phyloP scores from a whole-genome alignment of 2,797 vertebrate species.

The Betta splendens region DNA sequence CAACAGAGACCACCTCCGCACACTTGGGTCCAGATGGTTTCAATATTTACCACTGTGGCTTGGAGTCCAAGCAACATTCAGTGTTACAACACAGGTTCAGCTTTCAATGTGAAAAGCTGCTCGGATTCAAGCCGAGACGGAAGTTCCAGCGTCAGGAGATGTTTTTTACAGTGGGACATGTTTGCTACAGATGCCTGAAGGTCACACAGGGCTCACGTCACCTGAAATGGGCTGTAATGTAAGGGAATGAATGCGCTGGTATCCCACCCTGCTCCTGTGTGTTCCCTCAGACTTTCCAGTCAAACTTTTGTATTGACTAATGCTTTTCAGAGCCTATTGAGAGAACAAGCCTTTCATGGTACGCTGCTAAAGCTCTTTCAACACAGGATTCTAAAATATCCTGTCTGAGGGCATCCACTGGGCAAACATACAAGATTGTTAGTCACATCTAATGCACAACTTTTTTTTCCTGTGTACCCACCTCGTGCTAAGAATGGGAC shows the following conservation, averaged over 20 bases:
- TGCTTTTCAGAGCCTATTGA: conserved; percentile 47
- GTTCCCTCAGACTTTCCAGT: conserved; percentile 53
- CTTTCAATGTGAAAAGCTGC: conserved; percentile 25
- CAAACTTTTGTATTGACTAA: conserved; percentile 61
- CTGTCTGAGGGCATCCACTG: conserved; percentile 59
- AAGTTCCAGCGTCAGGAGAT: too few species aligned
- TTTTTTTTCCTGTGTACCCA: conserved; percentile 55
- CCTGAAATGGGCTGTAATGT: conserved; percentile 62
- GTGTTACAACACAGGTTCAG: conserved; percentile 11
- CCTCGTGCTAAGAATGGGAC: conserved; percentile 57
- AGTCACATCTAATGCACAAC: conserved; percentile 51
- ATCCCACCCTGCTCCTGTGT: conserved; percentile 49
- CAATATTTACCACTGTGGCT: conserved; percentile 32
- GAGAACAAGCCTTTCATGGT: conserved; percentile 63
- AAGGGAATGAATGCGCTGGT: conserved; percentile 60
- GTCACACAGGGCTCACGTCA: conserved; percentile 72
- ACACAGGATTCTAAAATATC: conserved; percentile 69
- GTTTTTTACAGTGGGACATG: too few species aligned
- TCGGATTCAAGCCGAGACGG: conserved; percentile 13
- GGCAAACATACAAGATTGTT: conserved; percentile 68
- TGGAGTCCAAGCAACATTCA: conserved; percentile 25
- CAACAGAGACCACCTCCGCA: background rate
- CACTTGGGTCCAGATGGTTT: conserved; percentile 9
- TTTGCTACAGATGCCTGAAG: conserved; percentile 53
- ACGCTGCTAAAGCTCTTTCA: conserved; percentile 65